These are phyloP conservation scores for Drosophila melanosoma DNA, from an alignment of 2,888 invertebrate species.

Conservation along the genomic window DNA sequence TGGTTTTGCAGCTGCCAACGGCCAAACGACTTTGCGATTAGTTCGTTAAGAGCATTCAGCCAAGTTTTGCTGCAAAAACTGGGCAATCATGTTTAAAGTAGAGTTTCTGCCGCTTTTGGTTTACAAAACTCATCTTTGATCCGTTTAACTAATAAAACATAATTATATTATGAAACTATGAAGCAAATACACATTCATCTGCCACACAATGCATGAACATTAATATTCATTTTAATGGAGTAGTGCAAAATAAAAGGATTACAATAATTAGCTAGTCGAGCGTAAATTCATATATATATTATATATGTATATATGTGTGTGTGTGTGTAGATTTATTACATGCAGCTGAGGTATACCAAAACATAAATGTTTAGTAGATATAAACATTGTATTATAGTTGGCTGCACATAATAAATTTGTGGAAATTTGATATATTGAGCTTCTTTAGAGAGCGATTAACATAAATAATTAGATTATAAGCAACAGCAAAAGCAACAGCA, in stretches of 20 bases:
- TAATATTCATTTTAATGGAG: constrained; percentile 32
- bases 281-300: constrained; percentile 42
- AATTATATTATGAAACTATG: constrained; percentile 3
- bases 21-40: constrained; percentile 68
- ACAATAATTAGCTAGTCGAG: constrained; percentile 49
- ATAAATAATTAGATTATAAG: constrained; percentile 77
- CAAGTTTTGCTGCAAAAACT: constrained; percentile 57
- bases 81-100: constrained; percentile 36
- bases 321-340: constrained; percentile 5
- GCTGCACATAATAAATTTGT: constrained; percentile 56
- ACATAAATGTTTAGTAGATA: constrained; percentile 11
- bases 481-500: no score
- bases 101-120: background rate
- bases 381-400: constrained; percentile 20
- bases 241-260: constrained; percentile 24
- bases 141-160: constrained; percentile 1
- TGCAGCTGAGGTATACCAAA: constrained; percentile 1
- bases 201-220: background rate
- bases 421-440: constrained; percentile 71
- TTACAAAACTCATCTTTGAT: background rate
- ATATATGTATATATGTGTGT: background rate
- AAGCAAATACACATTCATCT: background rate
- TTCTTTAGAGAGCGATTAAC: constrained; percentile 78
- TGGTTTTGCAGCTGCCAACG: constrained; percentile 39
- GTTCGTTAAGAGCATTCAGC: constrained; percentile 41